Evolutionary conservation across 2,113 vertebrate species (phyloP).

Genomic region (Epinephelus lanceolatus): DNA sequence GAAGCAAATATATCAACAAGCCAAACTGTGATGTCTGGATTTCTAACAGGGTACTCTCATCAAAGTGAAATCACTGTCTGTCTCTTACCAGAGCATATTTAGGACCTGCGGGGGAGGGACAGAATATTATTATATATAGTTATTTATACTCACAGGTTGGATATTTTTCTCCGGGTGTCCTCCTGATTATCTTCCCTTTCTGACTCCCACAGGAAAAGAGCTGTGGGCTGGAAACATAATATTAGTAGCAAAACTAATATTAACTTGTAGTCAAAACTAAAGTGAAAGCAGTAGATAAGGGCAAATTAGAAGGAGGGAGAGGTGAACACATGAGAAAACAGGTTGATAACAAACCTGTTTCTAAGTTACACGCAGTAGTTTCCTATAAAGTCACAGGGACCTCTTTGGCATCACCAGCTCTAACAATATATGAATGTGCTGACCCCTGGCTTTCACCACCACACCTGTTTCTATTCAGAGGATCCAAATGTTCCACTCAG

Average conservation of each 20-base stretch:
- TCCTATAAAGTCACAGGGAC: slow-evolving; percentile 17
- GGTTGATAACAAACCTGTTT: slow-evolving; percentile 42
- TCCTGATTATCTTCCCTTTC: slow-evolving; percentile 37
- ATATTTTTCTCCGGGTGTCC: slow-evolving; percentile 35
- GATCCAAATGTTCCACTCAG: slow-evolving; percentile 54
- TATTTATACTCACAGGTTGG: slow-evolving; percentile 50
- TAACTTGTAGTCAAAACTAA: slow-evolving; percentile 31
- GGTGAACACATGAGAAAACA: slow-evolving; percentile 6
- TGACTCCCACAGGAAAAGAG: slow-evolving; percentile 50
- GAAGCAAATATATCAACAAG: slow-evolving; percentile 1
- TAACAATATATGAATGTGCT: slow-evolving; percentile 11
- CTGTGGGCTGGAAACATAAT: slow-evolving; percentile 2
- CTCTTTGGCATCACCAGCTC: slow-evolving; percentile 18
- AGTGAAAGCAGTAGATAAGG: slow-evolving; percentile 18
- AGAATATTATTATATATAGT: slow-evolving; percentile 6
- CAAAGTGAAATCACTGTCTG: slow-evolving; percentile 8
- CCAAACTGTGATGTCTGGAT: background rate
- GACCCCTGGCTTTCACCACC: slow-evolving; percentile 46
- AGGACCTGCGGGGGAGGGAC: slow-evolving; percentile 1
- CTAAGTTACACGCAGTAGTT: slow-evolving; percentile 33
- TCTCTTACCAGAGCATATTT: slow-evolving; percentile 4
- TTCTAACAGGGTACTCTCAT: slow-evolving; percentile 9
- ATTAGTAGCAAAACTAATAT: slow-evolving; percentile 16
- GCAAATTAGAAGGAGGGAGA: slow-evolving; percentile 6
- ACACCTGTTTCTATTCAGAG: slow-evolving; percentile 66